phyloP scores from a whole-genome alignment of 2,113 vertebrate genomes.

The Dromiciops gliroides region DNA sequence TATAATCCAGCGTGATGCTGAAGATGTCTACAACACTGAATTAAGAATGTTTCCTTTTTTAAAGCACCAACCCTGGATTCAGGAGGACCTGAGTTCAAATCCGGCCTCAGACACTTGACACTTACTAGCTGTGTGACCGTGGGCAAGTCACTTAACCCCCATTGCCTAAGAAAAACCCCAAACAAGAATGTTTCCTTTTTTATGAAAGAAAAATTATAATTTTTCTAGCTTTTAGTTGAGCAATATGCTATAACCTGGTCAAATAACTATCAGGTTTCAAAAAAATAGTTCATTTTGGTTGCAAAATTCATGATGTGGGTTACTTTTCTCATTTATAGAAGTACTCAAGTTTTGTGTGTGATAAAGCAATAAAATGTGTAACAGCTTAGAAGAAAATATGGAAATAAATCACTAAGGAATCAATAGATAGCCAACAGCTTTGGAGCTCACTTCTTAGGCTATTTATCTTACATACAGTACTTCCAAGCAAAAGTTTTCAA shows the following conservation, averaged over 20 bases:
- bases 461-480: not conserved
- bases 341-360: conserved; percentile 36
- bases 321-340: conserved; percentile 31
- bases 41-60: conserved; percentile 36
- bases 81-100: too few relatives aligned
- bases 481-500: conserved; percentile 39
- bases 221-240: conserved; percentile 49
- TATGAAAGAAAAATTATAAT: conserved; percentile 28
- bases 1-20: conserved; percentile 5
- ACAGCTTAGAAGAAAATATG: not conserved
- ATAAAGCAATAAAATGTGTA: conserved; percentile 11
- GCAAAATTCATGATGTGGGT: conserved; percentile 46
- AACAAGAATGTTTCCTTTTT: conserved; percentile 50
- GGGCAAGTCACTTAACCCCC: too few relatives aligned
- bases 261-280: not conserved
- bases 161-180: too few relatives aligned
- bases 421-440: not conserved
- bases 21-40: conserved; percentile 44
- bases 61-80: too few relatives aligned
- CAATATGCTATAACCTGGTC: conserved; percentile 18
- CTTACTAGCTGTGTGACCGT: too few relatives aligned
- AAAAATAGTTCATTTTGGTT: conserved; percentile 37
- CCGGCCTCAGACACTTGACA: too few relatives aligned
- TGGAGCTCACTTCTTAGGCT: not conserved
- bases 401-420: not conserved